phyloP scores from a whole-genome alignment of 23 tunicate species.

The Trididemnum clinides region DNA sequence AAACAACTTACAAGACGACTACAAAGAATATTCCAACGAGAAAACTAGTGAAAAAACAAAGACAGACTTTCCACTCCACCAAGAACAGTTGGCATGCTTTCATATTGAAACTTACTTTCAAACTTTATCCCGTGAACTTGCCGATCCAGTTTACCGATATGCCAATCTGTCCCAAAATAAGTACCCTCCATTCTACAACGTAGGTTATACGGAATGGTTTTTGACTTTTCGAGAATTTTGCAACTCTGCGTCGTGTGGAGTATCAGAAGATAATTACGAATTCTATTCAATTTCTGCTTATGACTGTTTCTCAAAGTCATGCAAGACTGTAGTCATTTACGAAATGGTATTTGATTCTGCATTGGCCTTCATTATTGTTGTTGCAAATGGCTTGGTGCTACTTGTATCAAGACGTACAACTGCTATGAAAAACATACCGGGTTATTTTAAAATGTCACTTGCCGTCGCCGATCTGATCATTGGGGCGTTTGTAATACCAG shows the following conservation, averaged over 20 bases:
- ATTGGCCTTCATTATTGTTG: constrained; percentile 45
- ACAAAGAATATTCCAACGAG: no score
- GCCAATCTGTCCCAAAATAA: background rate
- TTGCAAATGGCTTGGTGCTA: constrained; percentile 64
- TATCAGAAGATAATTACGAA: constrained; percentile 11
- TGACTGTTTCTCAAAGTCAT: constrained; percentile 48
- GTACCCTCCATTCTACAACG: constrained; percentile 31
- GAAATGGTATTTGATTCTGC: constrained; percentile 61
- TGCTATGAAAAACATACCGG: constrained; percentile 83
- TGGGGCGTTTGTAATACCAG: constrained; percentile 77
- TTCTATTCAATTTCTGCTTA: constrained; percentile 27
- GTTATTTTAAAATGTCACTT: constrained; percentile 90
- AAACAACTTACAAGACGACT: no score
- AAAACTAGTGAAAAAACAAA: no score
- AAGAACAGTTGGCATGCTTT: no score
- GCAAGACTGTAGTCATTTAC: constrained; percentile 44
- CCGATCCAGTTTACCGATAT: background rate
- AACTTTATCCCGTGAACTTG: background rate
- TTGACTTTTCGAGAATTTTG: constrained; percentile 65
- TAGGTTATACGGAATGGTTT: constrained; percentile 66
- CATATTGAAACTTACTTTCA: constrained; percentile 29
- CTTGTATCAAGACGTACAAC: constrained; percentile 53
- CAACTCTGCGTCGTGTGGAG: constrained; percentile 63
- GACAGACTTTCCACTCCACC: no score
- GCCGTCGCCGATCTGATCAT: constrained; percentile 81